phyloP scores from a whole-genome alignment of 2,113 vertebrate species.

The Perognathus longimembris region DNA sequence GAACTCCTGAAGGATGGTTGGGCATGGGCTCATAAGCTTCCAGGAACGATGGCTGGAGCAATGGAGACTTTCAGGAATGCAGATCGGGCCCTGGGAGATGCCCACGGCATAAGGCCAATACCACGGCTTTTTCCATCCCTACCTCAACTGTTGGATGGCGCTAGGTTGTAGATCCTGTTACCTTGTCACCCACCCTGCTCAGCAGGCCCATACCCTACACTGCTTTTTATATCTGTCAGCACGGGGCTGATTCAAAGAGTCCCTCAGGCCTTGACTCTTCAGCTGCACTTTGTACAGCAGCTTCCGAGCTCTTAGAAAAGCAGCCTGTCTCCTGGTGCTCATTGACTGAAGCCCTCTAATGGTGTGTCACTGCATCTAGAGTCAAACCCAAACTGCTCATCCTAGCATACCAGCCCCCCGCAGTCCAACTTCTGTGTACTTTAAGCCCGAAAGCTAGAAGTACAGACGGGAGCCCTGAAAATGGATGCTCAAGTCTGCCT shows the following conservation, averaged over 20 bases:
- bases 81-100: no score
- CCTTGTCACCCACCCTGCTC: accelerated
- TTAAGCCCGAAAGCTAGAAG: neutral
- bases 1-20: no score
- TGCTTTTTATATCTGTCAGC: neutral
- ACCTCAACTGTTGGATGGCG: neutral
- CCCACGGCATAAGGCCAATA: no score
- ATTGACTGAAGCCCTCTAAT: neutral
- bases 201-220: neutral
- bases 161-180: neutral
- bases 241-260: neutral
- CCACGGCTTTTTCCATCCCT: no score
- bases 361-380: neutral
- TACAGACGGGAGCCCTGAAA: neutral
- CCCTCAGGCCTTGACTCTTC: neutral
- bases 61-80: no score
- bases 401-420: neutral
- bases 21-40: no score
- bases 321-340: neutral
- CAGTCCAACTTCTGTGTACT: accelerated
- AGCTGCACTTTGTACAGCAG: neutral
- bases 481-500: neutral
- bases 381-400: neutral
- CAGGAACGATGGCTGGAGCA: no score
- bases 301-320: neutral